These are phyloP conservation scores for Tragelaphus oryx DNA, from an alignment of 2,797 vertebrate genomes.

Conservation along the genomic window DNA sequence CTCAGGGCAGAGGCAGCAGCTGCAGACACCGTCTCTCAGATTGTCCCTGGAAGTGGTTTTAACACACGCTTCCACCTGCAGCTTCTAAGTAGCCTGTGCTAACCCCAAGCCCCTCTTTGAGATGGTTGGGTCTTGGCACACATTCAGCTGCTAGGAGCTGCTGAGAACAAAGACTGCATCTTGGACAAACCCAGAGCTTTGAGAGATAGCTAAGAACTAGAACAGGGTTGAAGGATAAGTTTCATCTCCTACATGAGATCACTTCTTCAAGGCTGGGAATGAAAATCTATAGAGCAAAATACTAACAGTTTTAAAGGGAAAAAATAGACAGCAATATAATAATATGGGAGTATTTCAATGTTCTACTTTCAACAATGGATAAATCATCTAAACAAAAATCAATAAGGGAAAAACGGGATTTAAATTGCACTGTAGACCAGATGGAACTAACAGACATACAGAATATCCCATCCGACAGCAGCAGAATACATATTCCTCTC, in stretches of 20 bases:
- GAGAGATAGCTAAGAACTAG: not conserved
- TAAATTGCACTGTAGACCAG: not conserved
- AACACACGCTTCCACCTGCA: not conserved
- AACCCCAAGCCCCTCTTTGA: not conserved
- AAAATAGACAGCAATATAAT: not conserved
- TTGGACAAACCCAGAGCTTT: not conserved
- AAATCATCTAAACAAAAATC: not conserved
- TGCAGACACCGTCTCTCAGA: not conserved
- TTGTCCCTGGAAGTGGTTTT: not conserved
- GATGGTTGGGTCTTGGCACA: not conserved
- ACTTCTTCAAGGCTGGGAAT: not conserved
- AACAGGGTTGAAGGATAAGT: not conserved
- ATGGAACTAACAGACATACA: not conserved
- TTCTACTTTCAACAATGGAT: not conserved
- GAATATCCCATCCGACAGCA: not conserved
- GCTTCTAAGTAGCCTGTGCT: not conserved
- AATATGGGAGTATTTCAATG: not conserved
- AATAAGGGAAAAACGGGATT: not conserved
- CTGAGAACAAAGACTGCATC: not conserved
- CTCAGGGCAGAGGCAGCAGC: not conserved
- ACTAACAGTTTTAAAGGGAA: not conserved
- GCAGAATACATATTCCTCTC: not conserved
- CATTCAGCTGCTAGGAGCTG: not conserved
- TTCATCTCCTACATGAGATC: not conserved
- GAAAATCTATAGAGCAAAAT: not conserved